Evolutionary conservation across 1,140 invertebrate species (phyloP).

Genomic region (Diprion similis): DNA sequence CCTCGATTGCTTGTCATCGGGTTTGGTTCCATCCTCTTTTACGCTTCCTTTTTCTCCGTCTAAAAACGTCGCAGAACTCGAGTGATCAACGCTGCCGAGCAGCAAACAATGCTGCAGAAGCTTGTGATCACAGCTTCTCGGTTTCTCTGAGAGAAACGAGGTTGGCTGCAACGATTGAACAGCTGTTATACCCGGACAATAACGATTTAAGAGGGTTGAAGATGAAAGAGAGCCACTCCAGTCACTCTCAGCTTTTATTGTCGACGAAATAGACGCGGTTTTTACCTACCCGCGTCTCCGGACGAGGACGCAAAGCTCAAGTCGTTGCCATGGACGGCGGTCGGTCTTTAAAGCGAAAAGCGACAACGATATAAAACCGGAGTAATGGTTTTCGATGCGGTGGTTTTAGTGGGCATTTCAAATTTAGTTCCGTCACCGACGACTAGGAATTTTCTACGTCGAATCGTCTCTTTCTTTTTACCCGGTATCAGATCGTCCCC

Average conservation of each 20-base stretch:
- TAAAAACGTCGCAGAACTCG: no score
- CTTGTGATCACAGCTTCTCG: neutral
- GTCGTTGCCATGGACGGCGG: no score
- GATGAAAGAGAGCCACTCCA: constrained; percentile 14
- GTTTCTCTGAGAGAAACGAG: neutral
- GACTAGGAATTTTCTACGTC: neutral
- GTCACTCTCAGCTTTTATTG: constrained; percentile 13
- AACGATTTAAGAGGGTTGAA: constrained; percentile 19
- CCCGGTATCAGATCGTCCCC: neutral
- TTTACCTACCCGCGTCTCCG: neutral
- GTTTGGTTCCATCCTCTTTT: no score
- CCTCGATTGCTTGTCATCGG: no score
- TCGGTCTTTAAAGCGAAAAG: neutral
- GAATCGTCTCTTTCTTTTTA: neutral
- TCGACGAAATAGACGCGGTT: neutral
- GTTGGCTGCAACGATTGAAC: neutral
- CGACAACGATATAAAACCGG: constrained; percentile 1
- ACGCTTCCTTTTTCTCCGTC: no score
- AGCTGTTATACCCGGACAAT: neutral
- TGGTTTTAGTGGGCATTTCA: constrained; percentile 3
- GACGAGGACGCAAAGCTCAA: no score
- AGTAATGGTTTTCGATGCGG: constrained; percentile 6
- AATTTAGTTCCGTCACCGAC: neutral
- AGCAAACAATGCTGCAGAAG: no score
- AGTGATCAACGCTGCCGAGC: no score